phyloP scores from a whole-genome alignment of 1,140 invertebrate genomes.

The Hestina assimilis region DNA sequence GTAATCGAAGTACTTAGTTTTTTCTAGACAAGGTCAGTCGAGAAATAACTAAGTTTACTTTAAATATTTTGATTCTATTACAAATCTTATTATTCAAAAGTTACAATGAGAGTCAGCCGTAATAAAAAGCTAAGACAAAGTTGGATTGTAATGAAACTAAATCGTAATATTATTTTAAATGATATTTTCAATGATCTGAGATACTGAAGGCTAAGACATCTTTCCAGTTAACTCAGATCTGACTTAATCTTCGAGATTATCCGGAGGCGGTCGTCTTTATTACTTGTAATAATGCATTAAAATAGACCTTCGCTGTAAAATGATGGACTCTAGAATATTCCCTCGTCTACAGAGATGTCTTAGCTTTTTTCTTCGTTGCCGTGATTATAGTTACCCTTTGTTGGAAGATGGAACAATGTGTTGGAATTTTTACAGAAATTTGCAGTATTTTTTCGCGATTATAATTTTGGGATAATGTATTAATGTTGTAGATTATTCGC shows the following conservation, averaged over 20 bases:
- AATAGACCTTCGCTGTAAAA: constrained; percentile 8
- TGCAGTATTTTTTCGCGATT: no score
- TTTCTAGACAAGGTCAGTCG: no score
- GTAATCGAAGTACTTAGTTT: no score
- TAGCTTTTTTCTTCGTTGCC: neutral
- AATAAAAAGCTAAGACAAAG: neutral
- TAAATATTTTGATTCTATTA: neutral
- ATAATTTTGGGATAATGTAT: no score
- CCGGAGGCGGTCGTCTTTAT: constrained; percentile 17
- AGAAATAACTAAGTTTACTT: neutral
- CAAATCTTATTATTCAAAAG: no score
- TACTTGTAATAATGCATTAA: constrained; percentile 19
- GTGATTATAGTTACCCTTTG: neutral
- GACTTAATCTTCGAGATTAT: constrained; percentile 17
- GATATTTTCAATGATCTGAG: constrained; percentile 1
- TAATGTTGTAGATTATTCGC: no score
- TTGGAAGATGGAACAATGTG: neutral
- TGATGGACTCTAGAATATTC: constrained; percentile 7
- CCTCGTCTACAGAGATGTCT: neutral
- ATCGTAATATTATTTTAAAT: neutral
- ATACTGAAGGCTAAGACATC: neutral
- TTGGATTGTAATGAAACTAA: neutral
- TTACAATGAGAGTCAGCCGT: neutral
- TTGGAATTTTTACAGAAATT: neutral
- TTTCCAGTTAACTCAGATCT: constrained; percentile 2